Base-by-base conservation (phyloP, 2,113 vertebrate genomes). In the Sinocyclocheilus anophthalmus region DNA sequence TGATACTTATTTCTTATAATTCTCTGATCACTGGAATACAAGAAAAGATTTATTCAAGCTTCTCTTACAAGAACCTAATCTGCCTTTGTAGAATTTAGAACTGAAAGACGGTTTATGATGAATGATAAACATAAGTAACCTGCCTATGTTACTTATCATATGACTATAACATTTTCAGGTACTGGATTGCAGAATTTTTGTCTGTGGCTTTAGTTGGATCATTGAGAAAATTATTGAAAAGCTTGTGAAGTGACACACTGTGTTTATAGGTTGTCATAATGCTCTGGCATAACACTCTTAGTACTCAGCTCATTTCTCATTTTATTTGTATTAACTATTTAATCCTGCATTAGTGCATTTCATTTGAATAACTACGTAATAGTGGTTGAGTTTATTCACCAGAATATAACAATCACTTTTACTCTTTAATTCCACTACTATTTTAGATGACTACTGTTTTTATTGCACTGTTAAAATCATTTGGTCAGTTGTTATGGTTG, bases 331-430 rank as follows among this genome's bases (percentile, higher is more conserved):
- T 37, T 37, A 70, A 69, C 14, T 37, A 70, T n/a, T 81, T 81
- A 80, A 42, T n/a, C 26, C 18, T 73, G 59, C 67, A 81, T 81
- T 73, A 53, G 16, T 84, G 81, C 55, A 78, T n/a, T 70, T 11
- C 16, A 85, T 18, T 63, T 26, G 13, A 67, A 53, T 42, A 59
- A 50, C 5, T 67, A 6, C 2, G 30, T 37, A 37, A 37, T 33
- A 14, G 2, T 33, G 26, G 16, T 24, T 78, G 55, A n/a, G 70
- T 73, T 73, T 37, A 42, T 5, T 72, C 37, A n/a, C 2, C 26
- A 7, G 30, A 70, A 70, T 18, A 70, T 7, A 69, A 18, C 33
- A 37, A 69, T 67, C 26, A 67, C 63, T 8, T 30, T 69, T 33
- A 9, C 33, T 16, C 33, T 33, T 69, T 69, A 18, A 33, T 33